Percentiles rank a stretch among this genome's conserved stretches.
These are phyloP conservation scores for Tetragnatha montana DNA, from an alignment of 2,888 invertebrate genomes.

Conservation along the genomic window DNA sequence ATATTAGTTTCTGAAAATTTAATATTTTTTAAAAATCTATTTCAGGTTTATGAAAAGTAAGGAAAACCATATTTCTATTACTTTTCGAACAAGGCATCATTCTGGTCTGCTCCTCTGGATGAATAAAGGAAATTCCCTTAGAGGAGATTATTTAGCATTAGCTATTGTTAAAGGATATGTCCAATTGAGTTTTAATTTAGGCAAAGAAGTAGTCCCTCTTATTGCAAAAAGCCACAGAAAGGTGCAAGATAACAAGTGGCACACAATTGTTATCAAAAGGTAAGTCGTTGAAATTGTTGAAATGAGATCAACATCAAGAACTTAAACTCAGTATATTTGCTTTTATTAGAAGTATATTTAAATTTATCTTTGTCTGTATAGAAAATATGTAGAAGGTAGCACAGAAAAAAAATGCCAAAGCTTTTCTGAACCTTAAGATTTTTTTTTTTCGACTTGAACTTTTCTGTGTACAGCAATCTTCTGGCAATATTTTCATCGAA, in stretches of 20 bases:
- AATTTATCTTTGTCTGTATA: no score
- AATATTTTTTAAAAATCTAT: neutral
- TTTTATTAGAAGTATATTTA: no score
- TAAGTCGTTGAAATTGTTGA: constrained; percentile 71
- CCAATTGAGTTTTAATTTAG: constrained; percentile 83
- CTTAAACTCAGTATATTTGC: no score
- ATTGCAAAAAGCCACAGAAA: constrained; percentile 77
- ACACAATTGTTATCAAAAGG: constrained; percentile 82
- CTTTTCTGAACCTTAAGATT: no score
- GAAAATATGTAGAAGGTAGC: no score
- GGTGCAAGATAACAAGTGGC: constrained; percentile 87
- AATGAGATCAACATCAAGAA: neutral
- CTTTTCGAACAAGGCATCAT: constrained; percentile 82
- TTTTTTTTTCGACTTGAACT: no score
- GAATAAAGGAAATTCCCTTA: constrained; percentile 82
- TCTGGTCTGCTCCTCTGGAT: constrained; percentile 86
- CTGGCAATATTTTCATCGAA: no score
- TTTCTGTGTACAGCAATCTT: no score
- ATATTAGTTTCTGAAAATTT: no score
- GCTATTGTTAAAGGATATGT: constrained; percentile 84
- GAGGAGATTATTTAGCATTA: constrained; percentile 84
- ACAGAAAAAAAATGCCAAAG: no score
- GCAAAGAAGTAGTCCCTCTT: constrained; percentile 79
- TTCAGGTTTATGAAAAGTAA: constrained; percentile 82
- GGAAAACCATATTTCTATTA: constrained; percentile 84